Evolutionary conservation across 2,113 vertebrate species (phyloP).

Genomic region (Leucoraja erinaceus): DNA sequence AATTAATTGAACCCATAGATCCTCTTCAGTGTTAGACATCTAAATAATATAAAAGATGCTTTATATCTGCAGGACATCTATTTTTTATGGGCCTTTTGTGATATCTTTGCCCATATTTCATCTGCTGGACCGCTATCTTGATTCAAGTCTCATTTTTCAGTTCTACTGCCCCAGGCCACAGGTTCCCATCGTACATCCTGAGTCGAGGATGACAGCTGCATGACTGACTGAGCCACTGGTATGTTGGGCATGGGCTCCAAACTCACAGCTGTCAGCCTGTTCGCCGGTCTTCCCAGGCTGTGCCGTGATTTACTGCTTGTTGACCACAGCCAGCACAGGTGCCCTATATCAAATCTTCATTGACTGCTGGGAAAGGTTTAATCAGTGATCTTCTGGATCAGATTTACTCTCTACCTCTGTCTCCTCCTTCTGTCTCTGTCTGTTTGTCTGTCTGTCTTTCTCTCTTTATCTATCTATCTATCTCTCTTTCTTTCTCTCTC

Average conservation of each 20-base stretch:
- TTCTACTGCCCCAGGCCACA: slow-evolving; percentile 42
- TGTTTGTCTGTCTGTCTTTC: neutral
- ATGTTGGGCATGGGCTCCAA: slow-evolving; percentile 42
- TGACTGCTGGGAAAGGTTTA: slow-evolving; percentile 45
- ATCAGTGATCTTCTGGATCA: slow-evolving; percentile 43
- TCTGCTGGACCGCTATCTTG: slow-evolving; percentile 49
- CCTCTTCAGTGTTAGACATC: slow-evolving; percentile 24
- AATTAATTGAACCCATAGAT: slow-evolving; percentile 25
- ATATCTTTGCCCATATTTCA: slow-evolving; percentile 30
- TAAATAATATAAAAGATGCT: slow-evolving; percentile 27
- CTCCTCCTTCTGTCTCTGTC: neutral
- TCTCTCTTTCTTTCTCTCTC: neutral
- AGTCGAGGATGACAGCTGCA: slow-evolving; percentile 56
- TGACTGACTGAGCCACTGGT: slow-evolving; percentile 51
- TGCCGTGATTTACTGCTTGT: slow-evolving; percentile 47
- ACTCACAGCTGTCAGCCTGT: slow-evolving; percentile 41
- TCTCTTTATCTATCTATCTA: neutral
- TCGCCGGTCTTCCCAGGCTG: slow-evolving; percentile 39
- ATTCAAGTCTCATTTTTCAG: slow-evolving; percentile 59
- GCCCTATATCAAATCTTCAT: slow-evolving; percentile 45
- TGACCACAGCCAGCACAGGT: slow-evolving; percentile 44
- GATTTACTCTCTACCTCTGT: neutral
- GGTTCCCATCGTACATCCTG: slow-evolving; percentile 41
- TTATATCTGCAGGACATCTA: slow-evolving; percentile 14
- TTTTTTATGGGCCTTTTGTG: neutral